These are phyloP conservation scores for Lichenostomus cassidix DNA, from an alignment of 2,113 vertebrate genomes.

Conservation along the genomic window DNA sequence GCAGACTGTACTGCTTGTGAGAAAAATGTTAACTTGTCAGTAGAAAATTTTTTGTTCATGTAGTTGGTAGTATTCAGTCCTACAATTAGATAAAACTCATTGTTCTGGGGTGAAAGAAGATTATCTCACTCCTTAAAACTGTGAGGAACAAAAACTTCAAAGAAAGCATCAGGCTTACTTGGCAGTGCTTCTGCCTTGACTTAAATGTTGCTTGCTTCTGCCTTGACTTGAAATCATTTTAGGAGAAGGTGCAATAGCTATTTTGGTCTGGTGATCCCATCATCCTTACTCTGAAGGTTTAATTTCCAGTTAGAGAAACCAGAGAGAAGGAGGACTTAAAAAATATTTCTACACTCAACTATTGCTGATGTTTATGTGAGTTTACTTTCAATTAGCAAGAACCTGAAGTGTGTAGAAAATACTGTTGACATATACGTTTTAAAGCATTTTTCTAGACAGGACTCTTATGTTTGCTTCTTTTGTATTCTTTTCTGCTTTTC, in stretches of 20 bases:
- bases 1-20: background rate
- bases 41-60: background rate
- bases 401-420: background rate
- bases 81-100: background rate
- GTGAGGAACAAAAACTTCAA: background rate
- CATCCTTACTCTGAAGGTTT: background rate
- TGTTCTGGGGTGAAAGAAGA: background rate
- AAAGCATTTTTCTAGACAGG: background rate
- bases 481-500: background rate
- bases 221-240: background rate
- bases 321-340: background rate
- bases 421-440: background rate
- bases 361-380: background rate
- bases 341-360: background rate
- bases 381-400: conserved; percentile 5
- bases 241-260: background rate
- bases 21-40: background rate
- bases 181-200: background rate
- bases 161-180: background rate
- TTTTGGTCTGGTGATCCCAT: background rate
- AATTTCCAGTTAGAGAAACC: background rate
- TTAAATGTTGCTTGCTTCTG: background rate
- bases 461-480: background rate
- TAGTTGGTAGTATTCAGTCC: background rate
- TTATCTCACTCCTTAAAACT: background rate